Conservation (phyloP, 2,113 vertebrate species). For the Pyrgilauda ruficollis region DNA sequence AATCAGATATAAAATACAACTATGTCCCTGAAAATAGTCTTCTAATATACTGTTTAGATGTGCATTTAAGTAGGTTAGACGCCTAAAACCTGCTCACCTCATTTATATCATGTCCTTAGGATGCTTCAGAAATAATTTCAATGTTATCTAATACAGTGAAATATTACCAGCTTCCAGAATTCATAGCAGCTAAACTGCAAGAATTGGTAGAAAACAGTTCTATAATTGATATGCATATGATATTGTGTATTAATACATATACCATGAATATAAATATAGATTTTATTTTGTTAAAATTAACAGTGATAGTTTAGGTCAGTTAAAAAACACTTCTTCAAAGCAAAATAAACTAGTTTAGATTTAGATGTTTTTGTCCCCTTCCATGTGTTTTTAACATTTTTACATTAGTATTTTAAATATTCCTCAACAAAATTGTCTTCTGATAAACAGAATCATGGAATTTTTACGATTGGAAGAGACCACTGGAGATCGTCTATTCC, state of each 20-base stretch:
- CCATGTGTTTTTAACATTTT: background rate
- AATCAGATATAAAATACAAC: background rate
- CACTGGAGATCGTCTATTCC: background rate
- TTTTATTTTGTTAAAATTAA: background rate
- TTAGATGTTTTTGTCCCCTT: background rate
- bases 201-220: background rate
- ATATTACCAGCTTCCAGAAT: background rate
- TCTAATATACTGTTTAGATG: background rate
- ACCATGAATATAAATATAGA: background rate
- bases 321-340: background rate
- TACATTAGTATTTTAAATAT: background rate
- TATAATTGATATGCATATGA: rapidly evolving
- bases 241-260: background rate
- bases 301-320: background rate
- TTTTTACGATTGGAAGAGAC: background rate
- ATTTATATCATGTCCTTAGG: background rate
- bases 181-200: background rate
- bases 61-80: background rate
- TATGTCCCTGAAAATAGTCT: background rate
- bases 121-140: background rate
- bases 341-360: background rate
- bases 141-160: background rate
- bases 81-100: background rate
- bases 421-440: background rate
- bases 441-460: background rate